A percentile compares a stretch with the other conserved stretches of the same genome.
Evolutionary conservation across 64 coral and sea anemone genomes (phyloP).

Genomic region (Platygyra sinensis): DNA sequence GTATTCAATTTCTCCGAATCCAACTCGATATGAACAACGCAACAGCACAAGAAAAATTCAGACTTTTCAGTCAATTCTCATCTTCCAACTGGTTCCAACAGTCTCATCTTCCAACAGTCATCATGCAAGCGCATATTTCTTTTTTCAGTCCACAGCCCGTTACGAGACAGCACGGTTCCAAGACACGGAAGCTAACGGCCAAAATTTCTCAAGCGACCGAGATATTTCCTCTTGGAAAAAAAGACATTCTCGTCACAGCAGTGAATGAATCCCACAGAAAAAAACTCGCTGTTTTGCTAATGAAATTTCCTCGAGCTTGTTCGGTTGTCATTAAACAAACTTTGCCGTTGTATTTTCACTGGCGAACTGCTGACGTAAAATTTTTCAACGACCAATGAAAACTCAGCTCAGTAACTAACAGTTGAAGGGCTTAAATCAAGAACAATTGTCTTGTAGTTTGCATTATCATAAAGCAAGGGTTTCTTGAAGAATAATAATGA

Average conservation of each 20-base stretch:
- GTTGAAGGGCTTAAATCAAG: neutral
- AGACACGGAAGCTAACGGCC: neutral
- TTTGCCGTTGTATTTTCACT: neutral
- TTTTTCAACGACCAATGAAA: neutral
- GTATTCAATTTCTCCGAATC: neutral
- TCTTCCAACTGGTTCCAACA: neutral
- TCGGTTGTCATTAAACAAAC: neutral
- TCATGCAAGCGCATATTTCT: neutral
- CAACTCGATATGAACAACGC: neutral
- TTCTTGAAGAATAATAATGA: neutral
- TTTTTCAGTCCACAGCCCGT: neutral
- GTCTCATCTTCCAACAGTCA: no score
- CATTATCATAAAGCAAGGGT: neutral
- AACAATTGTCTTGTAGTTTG: neutral
- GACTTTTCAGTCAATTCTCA: neutral
- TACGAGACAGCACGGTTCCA: no score
- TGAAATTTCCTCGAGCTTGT: neutral
- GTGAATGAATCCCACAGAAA: neutral
- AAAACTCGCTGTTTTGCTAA: neutral
- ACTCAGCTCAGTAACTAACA: neutral
- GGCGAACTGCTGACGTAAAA: neutral
- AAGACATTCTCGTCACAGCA: neutral
- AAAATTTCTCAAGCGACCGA: neutral
- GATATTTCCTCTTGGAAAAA: neutral
- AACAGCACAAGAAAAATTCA: neutral